Evolutionary conservation across 1,140 invertebrate genomes (phyloP).

Genomic region (Heliconius melpomene): DNA sequence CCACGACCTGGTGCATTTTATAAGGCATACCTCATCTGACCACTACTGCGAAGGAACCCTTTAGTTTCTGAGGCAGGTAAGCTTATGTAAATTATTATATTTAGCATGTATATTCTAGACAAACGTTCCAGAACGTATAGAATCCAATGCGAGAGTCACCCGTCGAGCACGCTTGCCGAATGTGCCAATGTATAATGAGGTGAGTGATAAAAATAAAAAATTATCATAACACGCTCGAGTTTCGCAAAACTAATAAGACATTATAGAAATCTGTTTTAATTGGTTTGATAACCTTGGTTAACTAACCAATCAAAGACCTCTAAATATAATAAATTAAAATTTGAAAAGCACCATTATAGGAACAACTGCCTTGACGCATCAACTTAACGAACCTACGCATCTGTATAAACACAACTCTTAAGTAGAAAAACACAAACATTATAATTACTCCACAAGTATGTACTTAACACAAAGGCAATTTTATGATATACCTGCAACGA

Average conservation of each 20-base stretch:
- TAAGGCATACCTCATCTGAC: slow-evolving; percentile 80
- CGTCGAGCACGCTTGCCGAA: neutral
- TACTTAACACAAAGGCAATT: neutral
- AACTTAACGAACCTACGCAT: neutral
- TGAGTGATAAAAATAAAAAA: slow-evolving; percentile 16
- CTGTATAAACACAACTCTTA: neutral
- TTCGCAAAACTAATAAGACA: neutral
- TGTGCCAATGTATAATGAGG: slow-evolving; percentile 18
- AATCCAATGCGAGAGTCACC: neutral
- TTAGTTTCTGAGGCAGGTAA: slow-evolving; percentile 69
- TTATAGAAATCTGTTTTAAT: neutral
- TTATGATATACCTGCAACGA: neutral
- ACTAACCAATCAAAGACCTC: neutral
- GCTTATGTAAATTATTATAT: slow-evolving; percentile 23
- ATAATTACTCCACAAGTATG: neutral
- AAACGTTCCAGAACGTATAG: neutral
- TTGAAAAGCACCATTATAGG: neutral
- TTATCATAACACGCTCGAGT: neutral
- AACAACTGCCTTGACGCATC: neutral
- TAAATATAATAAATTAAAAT: neutral
- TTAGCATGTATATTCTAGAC: neutral
- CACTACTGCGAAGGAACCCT: slow-evolving; percentile 80
- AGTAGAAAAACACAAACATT: neutral
- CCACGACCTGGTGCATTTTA: slow-evolving; percentile 80
- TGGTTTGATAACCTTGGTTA: neutral